phyloP scores from a whole-genome alignment of 2,888 invertebrate genomes.

The Geophilus truncorum region DNA sequence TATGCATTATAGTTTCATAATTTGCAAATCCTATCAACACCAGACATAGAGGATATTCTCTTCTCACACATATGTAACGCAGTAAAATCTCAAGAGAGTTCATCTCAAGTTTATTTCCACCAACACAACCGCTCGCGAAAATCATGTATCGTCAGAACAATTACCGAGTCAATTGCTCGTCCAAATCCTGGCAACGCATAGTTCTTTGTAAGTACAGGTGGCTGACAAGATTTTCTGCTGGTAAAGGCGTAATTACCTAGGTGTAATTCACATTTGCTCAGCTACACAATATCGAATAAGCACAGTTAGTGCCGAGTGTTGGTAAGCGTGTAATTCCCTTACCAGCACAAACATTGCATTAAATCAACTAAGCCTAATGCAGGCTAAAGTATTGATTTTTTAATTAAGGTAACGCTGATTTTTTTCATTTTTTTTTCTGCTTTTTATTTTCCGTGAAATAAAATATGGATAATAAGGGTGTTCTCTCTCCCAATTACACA shows the following conservation, averaged over 20 bases:
- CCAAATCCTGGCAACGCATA: not conserved
- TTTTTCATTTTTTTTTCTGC: too few species aligned
- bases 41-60: not conserved
- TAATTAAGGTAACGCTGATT: not conserved
- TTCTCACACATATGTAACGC: not conserved
- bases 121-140: not conserved
- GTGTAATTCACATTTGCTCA: not conserved
- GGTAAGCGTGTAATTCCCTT: not conserved
- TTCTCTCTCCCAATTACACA: not conserved
- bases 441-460: too few species aligned
- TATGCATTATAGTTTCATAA: not conserved
- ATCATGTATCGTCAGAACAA: not conserved
- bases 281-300: not conserved
- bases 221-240: not conserved
- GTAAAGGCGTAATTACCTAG: not conserved
- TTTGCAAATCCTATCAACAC: not conserved
- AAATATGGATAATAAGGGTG: not conserved
- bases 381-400: not conserved
- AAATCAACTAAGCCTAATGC: not conserved
- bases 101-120: not conserved
- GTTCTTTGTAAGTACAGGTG: not conserved
- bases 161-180: not conserved
- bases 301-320: not conserved
- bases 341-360: not conserved
- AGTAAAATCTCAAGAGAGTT: not conserved